Conservation (phyloP, 2,888 invertebrate species). For the Pinctada fucata region DNA sequence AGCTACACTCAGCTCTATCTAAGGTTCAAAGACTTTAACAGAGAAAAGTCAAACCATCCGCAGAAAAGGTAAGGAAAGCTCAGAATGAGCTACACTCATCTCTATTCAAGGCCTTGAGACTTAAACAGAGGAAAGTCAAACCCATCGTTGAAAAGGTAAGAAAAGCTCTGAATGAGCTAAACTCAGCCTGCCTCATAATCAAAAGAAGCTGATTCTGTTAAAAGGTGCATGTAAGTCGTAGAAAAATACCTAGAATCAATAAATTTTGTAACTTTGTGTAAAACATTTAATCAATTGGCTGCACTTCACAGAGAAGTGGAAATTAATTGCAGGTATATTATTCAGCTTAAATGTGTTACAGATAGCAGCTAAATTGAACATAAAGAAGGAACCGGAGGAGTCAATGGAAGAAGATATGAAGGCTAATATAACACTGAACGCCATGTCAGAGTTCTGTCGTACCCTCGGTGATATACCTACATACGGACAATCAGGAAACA, state of each 20-base stretch:
- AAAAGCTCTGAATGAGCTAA: no score
- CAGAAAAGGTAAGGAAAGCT: slow-evolving; percentile 79
- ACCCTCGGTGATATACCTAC: slow-evolving; percentile 97
- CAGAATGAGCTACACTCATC: slow-evolving; percentile 84
- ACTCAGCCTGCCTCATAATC: no score
- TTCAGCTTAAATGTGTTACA: slow-evolving; percentile 18
- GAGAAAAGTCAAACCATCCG: slow-evolving; percentile 73
- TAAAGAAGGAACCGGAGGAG: slow-evolving; percentile 38
- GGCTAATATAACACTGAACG: slow-evolving; percentile 86
- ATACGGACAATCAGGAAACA: slow-evolving; percentile 92
- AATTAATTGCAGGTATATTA: no score
- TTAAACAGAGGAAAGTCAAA: slow-evolving; percentile 80
- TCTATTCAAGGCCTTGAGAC: slow-evolving; percentile 84
- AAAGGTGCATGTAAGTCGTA: no score
- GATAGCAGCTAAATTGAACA: slow-evolving; percentile 45
- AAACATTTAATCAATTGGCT: no score
- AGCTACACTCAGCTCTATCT: slow-evolving; percentile 83
- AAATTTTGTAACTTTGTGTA: no score
- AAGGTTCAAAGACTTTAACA: slow-evolving; percentile 85
- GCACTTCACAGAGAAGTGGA: no score
- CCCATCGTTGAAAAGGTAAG: slow-evolving; percentile 52
- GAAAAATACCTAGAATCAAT: no score
- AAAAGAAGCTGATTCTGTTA: no score
- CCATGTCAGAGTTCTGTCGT: slow-evolving; percentile 97
- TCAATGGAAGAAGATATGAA: slow-evolving; percentile 28